A percentile compares a stretch with the other conserved stretches of the same genome.
Evolutionary conservation across 2,797 vertebrate species (phyloP).

Genomic region (Gouania willdenowi): DNA sequence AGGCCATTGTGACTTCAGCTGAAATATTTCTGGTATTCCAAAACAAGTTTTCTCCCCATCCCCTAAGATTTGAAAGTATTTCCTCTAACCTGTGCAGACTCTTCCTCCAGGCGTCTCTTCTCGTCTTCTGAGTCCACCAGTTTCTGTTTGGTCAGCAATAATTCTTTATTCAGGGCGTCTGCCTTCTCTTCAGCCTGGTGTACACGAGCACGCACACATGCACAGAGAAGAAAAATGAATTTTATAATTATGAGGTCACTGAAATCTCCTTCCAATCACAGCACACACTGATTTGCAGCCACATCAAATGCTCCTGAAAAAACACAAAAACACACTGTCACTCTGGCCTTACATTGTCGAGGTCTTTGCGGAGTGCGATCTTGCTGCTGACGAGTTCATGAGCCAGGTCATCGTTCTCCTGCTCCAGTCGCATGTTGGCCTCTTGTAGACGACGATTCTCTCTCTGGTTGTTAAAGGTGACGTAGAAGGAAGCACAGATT

Average conservation of each 20-base stretch:
- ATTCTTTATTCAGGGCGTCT: slow-evolving; percentile 95
- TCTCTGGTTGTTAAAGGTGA: slow-evolving; percentile 65
- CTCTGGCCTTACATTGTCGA: slow-evolving; percentile 87
- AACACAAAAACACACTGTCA: not conserved
- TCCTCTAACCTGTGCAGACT: slow-evolving; percentile 87
- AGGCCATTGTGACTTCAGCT: too few relatives aligned
- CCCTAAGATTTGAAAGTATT: too few relatives aligned
- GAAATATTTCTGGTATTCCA: too few relatives aligned
- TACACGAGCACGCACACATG: slow-evolving; percentile 26
- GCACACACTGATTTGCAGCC: slow-evolving; percentile 6
- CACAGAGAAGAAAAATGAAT: slow-evolving; percentile 20
- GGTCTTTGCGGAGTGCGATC: slow-evolving; percentile 94
- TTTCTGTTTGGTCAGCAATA: slow-evolving; percentile 98
- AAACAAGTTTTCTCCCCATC: too few relatives aligned
- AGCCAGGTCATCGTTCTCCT: slow-evolving; percentile 96
- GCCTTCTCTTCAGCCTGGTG: slow-evolving; percentile 93
- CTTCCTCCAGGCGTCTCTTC: slow-evolving; percentile 91
- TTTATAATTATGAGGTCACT: slow-evolving; percentile 12
- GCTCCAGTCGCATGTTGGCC: slow-evolving; percentile 97
- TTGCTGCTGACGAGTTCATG: slow-evolving; percentile 98
- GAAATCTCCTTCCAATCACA: slow-evolving; percentile 19
- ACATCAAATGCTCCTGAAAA: too few relatives aligned
- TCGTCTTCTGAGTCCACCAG: slow-evolving; percentile 96
- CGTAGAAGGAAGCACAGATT: not conserved
- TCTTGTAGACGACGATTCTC: slow-evolving; percentile 96